Evolutionary conservation across 92 coral and sea anemone species (phyloP), one percentile per base, ranked within the genome.

Genomic region (Siderastrea radians): DNA sequence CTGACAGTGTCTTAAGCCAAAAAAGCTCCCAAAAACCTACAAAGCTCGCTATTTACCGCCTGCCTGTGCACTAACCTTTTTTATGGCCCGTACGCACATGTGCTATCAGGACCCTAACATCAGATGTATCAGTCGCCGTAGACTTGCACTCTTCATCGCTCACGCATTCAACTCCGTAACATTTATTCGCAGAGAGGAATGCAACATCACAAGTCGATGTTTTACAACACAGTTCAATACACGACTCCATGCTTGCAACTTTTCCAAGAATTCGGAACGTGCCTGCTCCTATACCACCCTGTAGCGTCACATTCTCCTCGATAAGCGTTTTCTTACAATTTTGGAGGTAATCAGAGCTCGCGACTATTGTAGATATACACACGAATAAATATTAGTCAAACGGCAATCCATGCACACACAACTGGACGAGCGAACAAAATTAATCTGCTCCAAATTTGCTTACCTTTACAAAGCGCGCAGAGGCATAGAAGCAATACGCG

Each of bases 211-310:
- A 98, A 10, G 98, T 78, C 49, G 93, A 89, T 2, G 94, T 95
- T 89, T 96, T 98, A 79, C 99, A 98, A 89, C 99, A 98, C 87
- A 98, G 93, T 81, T 98, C 98, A 78, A 98, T 91, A 80, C 99
- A 98, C 19, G 99, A 96, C 46, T 92, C 98, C 99, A 98, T 98
- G 76, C 96, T 93, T 9, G 98, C 94, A 43, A 98, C 99, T 89
- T 95, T 93, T 44, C 99, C 99, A 80, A 98, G 94, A 86, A 94
- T 98, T 78, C 94, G 85, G 86, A 98, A 98, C 8, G 99, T 98
- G 12, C 99, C 99, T 13, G 99, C 99, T 49, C 99, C 97, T 70
- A 98, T 94, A 19, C 99, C 99, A 47, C 99, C 99, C 54, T 97
- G 94, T 54, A 98, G 75, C 8, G 99, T 98, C 75, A 98, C 99